A percentile compares a stretch with the other conserved stretches of the same genome.
Conservation (phyloP, 2,797 vertebrate species). For the Antennarius maculatus region DNA sequence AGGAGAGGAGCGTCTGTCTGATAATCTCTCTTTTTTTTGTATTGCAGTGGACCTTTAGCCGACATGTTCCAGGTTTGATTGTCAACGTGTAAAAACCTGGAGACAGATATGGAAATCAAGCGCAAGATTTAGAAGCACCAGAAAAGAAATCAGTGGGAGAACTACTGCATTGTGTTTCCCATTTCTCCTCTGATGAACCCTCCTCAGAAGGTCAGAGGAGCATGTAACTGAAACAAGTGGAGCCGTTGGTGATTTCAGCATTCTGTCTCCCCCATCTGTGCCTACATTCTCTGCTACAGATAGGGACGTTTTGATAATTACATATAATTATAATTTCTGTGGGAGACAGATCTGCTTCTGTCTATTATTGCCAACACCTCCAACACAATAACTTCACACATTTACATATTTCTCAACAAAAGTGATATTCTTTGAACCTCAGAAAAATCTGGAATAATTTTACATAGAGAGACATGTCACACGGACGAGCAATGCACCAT, state of each 20-base stretch:
- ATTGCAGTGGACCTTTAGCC: constrained; percentile 68
- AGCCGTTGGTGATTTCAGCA: constrained; percentile 70
- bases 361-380: constrained; percentile 81
- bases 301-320: constrained; percentile 81
- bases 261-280: constrained; percentile 73
- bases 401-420: constrained; percentile 82
- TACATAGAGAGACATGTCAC: constrained; percentile 65
- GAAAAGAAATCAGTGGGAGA: constrained; percentile 48
- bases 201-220: constrained; percentile 74
- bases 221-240: constrained; percentile 75
- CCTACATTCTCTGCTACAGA: constrained; percentile 78
- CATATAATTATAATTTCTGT: constrained; percentile 82
- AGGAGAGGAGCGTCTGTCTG: constrained; percentile 32
- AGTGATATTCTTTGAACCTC: constrained; percentile 77
- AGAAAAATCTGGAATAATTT: constrained; percentile 71
- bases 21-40: constrained; percentile 60
- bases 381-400: constrained; percentile 78
- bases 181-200: constrained; percentile 56
- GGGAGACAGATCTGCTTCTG: constrained; percentile 81
- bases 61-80: constrained; percentile 40
- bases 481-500: constrained; percentile 56
- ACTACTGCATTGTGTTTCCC: constrained; percentile 49
- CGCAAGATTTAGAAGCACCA: constrained; percentile 31
- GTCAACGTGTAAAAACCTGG: constrained; percentile 36
- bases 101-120: constrained; percentile 59